Base-by-base conservation (phyloP, 2,797 vertebrate genomes). In the Pipistrellus pygmaeus region DNA sequence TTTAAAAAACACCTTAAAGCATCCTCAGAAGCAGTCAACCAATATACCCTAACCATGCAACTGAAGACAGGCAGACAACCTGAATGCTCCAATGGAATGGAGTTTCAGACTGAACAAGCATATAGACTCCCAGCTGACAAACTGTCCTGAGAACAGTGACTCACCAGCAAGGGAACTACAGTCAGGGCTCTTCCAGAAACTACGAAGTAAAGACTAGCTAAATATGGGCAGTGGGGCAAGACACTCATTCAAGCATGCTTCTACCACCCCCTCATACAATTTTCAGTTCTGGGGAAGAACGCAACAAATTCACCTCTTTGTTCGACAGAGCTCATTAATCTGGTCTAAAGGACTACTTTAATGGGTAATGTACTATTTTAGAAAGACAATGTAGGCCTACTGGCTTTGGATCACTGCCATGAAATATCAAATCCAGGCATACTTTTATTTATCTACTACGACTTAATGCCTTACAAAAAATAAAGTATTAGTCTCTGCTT, bases 191-290 rank as follows among this genome's bases (percentile, higher is more conserved):
- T 69, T 85, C 44, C 8, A 76, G 72, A 69, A 89, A 95, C 35
- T 76, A 51, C 38, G 80, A 85, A 93, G 77, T 57, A 83, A 85
- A 96, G 27, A 93, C 46, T 77, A 41, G 44, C 77, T 85, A 87
- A 95, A 92, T 75, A 88, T 18, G n/a, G 72, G 23, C 51, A 88
- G 32, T 85, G 23, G 64, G 20, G 46, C 55, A 96, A 82, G 68
- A 13, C 44, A 87, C 41, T 68, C 93, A 95, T 48, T 77, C 84
- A 86, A 12, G 9, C 44, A 8, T 32, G 57, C 62, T 92, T 69
- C 80, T 76, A 69, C 62, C 68, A 93, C 78, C 81, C 5, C 55
- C 69, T 95, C 66, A 21, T 7, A 80, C 1, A 14, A 57, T 73
- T 85, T 94, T 91, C 75, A 96, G 27, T 85, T 94, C 32, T 25